Evolutionary conservation across 2,113 vertebrate species (phyloP).

Genomic region (Pontoporia blainvillei): DNA sequence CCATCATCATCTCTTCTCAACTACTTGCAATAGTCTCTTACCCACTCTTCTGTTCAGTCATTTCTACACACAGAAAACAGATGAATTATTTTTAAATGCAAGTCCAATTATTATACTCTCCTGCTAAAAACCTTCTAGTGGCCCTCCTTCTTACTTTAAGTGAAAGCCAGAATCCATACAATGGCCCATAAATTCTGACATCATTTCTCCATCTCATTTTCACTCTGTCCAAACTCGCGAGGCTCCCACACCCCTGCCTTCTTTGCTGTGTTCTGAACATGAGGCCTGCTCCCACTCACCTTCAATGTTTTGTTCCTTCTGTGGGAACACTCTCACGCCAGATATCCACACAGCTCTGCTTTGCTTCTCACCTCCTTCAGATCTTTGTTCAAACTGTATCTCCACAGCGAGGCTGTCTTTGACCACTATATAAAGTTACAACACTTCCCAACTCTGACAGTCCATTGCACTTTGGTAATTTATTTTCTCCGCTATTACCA

Average conservation of each 20-base stretch:
- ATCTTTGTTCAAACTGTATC: neutral
- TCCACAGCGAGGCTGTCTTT: neutral
- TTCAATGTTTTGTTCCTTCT: neutral
- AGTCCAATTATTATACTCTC: neutral
- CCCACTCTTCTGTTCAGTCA: neutral
- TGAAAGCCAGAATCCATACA: neutral
- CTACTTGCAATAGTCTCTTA: neutral
- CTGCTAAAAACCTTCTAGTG: neutral
- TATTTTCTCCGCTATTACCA: neutral
- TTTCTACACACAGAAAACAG: neutral
- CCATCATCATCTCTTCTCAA: neutral
- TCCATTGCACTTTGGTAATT: neutral
- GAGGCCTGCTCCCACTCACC: accelerated
- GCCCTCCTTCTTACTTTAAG: neutral
- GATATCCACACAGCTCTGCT: neutral
- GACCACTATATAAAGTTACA: neutral
- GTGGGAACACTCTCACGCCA: neutral
- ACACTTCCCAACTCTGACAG: neutral
- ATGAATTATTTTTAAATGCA: neutral
- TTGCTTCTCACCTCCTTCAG: neutral
- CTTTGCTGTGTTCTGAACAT: neutral
- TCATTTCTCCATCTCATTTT: neutral
- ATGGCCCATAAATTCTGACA: neutral
- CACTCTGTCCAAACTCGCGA: accelerated
- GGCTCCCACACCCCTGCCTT: neutral